Evolutionary conservation across 2,888 invertebrate species (phyloP).

Genomic region (Tipula confusa): DNA sequence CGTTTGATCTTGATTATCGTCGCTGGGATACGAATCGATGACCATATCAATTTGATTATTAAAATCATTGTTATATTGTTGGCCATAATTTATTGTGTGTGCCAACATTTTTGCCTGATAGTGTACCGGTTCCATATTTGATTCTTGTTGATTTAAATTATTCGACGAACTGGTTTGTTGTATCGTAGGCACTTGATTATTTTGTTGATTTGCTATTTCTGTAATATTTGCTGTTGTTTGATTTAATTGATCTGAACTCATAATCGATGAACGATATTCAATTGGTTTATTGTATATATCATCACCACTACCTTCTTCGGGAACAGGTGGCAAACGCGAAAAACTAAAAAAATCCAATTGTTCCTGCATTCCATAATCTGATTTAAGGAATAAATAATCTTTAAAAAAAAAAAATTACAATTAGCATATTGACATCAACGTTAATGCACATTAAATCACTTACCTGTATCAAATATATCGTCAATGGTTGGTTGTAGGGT

Average conservation of each 20-base stretch:
- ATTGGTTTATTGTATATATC: constrained; percentile 52
- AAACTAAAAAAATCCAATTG: constrained; percentile 37
- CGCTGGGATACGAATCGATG: neutral
- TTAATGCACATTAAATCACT: neutral
- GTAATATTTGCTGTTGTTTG: constrained; percentile 41
- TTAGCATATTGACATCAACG: too few species aligned
- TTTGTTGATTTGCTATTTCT: constrained; percentile 40
- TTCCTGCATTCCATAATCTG: constrained; percentile 26
- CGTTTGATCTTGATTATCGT: neutral
- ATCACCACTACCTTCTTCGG: constrained; percentile 56
- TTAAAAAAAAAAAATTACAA: neutral
- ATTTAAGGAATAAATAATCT: constrained; percentile 20
- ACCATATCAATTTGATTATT: constrained; percentile 28
- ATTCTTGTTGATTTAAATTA: constrained; percentile 30
- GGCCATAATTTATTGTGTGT: neutral
- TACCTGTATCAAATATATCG: constrained; percentile 78
- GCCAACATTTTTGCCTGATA: constrained; percentile 30
- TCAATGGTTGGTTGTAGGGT: constrained; percentile 95
- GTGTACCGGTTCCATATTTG: constrained; percentile 4
- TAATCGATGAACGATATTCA: neutral
- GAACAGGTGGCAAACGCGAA: constrained; percentile 57
- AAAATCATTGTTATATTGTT: constrained; percentile 26
- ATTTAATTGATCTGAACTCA: constrained; percentile 41
- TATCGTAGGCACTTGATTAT: constrained; percentile 27
- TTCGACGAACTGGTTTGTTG: neutral